Percentiles rank a stretch among this genome's conserved stretches.
Conservation (phyloP, 2,113 vertebrate genomes). For the Equus przewalskii region DNA sequence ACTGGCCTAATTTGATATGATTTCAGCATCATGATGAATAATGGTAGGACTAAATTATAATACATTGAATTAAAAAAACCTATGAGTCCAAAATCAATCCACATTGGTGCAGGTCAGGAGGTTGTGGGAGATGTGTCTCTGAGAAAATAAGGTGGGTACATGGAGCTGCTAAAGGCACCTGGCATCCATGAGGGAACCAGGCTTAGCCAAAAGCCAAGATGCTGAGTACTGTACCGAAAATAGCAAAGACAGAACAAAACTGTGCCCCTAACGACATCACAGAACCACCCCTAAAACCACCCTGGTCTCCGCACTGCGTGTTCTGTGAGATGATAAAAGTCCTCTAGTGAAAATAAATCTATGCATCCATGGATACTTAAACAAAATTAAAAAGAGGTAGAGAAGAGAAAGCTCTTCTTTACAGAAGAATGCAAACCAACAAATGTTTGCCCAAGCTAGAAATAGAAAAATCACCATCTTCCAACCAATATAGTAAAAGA, state of each 20-base stretch:
- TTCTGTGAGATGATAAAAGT: neutral
- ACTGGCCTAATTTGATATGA: neutral
- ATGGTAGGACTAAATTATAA: neutral
- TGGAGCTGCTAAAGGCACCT: neutral
- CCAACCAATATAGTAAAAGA: neutral
- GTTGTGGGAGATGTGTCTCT: neutral
- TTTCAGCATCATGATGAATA: neutral
- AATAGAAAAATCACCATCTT: neutral
- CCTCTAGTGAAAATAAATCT: neutral
- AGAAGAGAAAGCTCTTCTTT: neutral
- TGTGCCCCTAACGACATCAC: neutral
- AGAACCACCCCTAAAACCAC: neutral
- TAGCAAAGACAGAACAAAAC: neutral
- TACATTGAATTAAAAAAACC: neutral
- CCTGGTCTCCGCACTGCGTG: neutral
- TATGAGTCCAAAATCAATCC: neutral
- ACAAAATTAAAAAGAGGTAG: neutral
- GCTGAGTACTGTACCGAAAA: neutral
- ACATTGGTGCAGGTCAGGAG: neutral
- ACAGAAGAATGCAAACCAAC: neutral
- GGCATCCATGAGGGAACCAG: neutral
- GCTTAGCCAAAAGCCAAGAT: neutral
- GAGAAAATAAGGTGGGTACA: neutral
- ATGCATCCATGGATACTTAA: neutral
- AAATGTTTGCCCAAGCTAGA: neutral